Percentiles rank a stretch among this genome's conserved stretches.
phyloP scores from a whole-genome alignment of 2,113 vertebrate species.

The Benitochromis conjunctus region DNA sequence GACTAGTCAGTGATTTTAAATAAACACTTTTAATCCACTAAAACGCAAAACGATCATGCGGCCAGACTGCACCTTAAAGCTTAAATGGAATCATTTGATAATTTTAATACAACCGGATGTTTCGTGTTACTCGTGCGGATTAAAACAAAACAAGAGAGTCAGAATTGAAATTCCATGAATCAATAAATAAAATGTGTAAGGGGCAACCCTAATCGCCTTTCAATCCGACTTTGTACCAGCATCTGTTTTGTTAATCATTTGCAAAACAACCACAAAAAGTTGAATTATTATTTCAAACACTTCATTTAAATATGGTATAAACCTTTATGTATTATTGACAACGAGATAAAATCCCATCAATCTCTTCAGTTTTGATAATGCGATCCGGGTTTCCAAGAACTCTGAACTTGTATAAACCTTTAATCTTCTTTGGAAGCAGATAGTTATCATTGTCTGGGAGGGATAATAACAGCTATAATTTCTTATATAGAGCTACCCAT shows the following conservation, averaged over 20 bases:
- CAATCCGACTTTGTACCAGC: slow-evolving; percentile 74
- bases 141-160: slow-evolving; percentile 79
- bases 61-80: slow-evolving; percentile 3
- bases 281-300: slow-evolving; percentile 70
- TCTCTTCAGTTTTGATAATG: slow-evolving; percentile 63
- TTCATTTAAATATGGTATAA: slow-evolving; percentile 58
- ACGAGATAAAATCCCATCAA: slow-evolving; percentile 63
- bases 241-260: slow-evolving; percentile 86
- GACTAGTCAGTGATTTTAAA: slow-evolving; percentile 5
- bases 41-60: slow-evolving; percentile 33
- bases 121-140: slow-evolving; percentile 85
- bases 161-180: slow-evolving; percentile 90
- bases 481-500: slow-evolving; percentile 49
- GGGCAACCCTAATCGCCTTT: slow-evolving; percentile 84
- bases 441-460: slow-evolving; percentile 74
- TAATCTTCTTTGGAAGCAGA: slow-evolving; percentile 77
- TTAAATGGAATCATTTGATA: slow-evolving; percentile 30
- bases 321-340: slow-evolving; percentile 63
- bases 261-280: slow-evolving; percentile 73
- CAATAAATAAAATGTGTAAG: slow-evolving; percentile 85
- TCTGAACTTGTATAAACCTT: slow-evolving; percentile 69
- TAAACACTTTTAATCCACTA: slow-evolving; percentile 28
- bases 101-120: slow-evolving; percentile 62
- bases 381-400: slow-evolving; percentile 67
- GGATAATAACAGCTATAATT: slow-evolving; percentile 71